Evolutionary conservation across 2,888 invertebrate genomes (phyloP).

Genomic region (Diadegma fenestrale): DNA sequence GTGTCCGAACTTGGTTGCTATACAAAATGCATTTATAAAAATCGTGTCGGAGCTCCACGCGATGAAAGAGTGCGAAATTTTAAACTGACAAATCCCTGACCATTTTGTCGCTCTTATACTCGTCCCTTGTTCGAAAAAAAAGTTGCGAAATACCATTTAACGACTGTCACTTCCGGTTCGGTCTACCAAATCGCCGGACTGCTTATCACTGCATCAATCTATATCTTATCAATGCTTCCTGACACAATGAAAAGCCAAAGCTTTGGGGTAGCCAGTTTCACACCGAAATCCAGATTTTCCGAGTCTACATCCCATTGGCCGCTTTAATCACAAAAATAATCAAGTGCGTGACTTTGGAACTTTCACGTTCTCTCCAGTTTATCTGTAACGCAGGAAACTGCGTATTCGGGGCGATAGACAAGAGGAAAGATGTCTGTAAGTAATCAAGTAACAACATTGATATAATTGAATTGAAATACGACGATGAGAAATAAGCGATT

Average conservation of each 20-base stretch:
- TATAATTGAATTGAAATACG: neutral
- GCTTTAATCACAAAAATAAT: neutral
- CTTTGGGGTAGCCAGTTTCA: too few species aligned
- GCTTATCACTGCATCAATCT: neutral
- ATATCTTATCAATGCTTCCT: neutral
- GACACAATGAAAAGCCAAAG: neutral
- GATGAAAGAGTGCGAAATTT: neutral
- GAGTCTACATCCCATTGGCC: neutral
- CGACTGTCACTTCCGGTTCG: neutral
- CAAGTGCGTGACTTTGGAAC: neutral
- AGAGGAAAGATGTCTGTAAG: neutral
- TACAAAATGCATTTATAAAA: neutral
- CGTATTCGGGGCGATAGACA: neutral
- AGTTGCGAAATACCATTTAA: neutral
- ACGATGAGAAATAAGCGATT: neutral
- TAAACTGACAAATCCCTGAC: neutral
- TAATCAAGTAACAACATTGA: neutral
- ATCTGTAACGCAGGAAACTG: neutral
- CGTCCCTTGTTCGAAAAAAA: neutral
- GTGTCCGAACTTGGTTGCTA: constrained; percentile 24
- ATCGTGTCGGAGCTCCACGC: neutral
- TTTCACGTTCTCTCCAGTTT: neutral
- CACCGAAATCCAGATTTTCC: neutral
- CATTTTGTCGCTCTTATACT: neutral
- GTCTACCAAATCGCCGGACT: neutral